Base-by-base conservation (phyloP, 2,797 vertebrate genomes). In the Sparidentex hasta region DNA sequence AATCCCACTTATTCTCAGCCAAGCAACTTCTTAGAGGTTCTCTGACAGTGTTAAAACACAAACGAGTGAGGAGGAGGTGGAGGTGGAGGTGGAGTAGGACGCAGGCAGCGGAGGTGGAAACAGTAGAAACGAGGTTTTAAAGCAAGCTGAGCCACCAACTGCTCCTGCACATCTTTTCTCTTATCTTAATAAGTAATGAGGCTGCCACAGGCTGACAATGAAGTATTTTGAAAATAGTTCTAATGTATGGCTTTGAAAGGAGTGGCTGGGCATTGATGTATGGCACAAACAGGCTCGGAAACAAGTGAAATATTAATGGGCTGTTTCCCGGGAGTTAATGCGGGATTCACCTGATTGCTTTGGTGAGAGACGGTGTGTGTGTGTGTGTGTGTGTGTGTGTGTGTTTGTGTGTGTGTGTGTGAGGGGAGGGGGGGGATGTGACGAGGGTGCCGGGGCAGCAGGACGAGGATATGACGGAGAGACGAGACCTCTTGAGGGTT, bases 121-220 rank as follows among this genome's bases (percentile, higher is more conserved):
- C 77, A 87, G 91, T 83, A 83, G 81, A 89, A 78, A 74, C 78
- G 74, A 82, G 95, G 93, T 95, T 95, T 96, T 96, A 96, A 96
- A 96, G 95, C 94, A 94, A 96, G 95, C 95, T 88, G 94, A 95
- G 96, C 95, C 94, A 94, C 96, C 95, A 94, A 96, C 96, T 95
- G 95, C 96, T 96, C 87, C 81, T 88, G 93, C 95, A 96, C 96
- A 97, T 96, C 96, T 96, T 91, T 97, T 96, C 94, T 95, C 97
- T 98, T 99, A 99, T 99, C 98, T 98, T 97, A 97, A 98, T 99
- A 99, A 99, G 95, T 99, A 98, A 99, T 99, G 98, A 98, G 96
- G 93, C 95, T 98, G 98, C 97, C 97, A 97, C 95, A 84, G 96
- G 96, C 97, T 98, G 98, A 98, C 98, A 99, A 96, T 98, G 98